Evolutionary conservation across 2,113 vertebrate genomes (phyloP), one percentile per base, ranked within the genome.

Genomic region (Chaetodon trifascialis): DNA sequence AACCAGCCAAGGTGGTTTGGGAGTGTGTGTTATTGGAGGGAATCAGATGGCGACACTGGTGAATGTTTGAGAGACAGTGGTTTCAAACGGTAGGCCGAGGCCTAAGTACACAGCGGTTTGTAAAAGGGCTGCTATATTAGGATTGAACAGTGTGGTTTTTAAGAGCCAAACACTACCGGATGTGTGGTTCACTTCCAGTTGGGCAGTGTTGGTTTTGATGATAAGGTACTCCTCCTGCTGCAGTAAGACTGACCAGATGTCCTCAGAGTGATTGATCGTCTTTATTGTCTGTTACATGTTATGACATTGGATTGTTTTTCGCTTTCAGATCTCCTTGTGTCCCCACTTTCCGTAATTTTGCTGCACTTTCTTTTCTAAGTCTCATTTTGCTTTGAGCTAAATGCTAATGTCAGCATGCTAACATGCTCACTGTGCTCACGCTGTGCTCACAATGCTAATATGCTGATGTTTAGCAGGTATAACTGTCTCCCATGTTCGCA

Each of bases 131-230:
- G 65, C 58, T 73, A 44, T 47, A 47, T 68, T 62, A 10, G 49
- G 71, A 36, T 78, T 2, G 0, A 30, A 56, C 17, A 70, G 19
- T 2, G 80, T 76, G 91, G 90, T 80, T 93, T 93, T 82, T 91
- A 94, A 93, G 71, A 93, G 88, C 80, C 56, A 34, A 63, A 83
- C 30, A 54, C 60, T 42, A 25, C 65, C 73, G 65, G 86, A 79
- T 84, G 55, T 89, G 86, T 80, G 78, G 69, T 80, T 68, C 1
- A 5, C 38, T 44, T 76, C 63, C 49, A 56, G 19, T 84, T 25
- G 44, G 69, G 49, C 55, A 10, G 59, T 49, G 44, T 36, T 69
- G 65, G 63, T 63, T 86, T 68, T 71, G 42, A 63, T 11, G 36
- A 82, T 52, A 62, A 84, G 47, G 15, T 47, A 7, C 76, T 83